Percentiles rank a stretch among this genome's conserved stretches.
Conservation (phyloP, 2,797 vertebrate species). For the Phyllotis vaccarum region DNA sequence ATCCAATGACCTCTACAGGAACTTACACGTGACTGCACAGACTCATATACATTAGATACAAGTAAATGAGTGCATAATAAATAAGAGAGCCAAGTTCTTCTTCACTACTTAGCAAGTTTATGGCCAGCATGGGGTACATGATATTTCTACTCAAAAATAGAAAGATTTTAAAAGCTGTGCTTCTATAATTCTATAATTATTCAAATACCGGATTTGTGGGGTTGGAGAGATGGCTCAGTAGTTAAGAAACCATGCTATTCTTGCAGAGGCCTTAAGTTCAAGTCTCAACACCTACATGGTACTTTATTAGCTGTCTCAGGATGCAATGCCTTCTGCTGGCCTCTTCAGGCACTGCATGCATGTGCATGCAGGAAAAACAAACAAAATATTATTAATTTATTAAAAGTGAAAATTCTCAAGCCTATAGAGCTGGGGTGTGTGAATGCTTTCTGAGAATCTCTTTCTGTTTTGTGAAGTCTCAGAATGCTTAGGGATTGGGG, state of each 20-base stretch:
- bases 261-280: not conserved
- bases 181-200: not conserved
- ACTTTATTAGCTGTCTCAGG: not conserved
- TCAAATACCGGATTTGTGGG: not conserved
- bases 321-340: not conserved
- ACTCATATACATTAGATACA: not conserved
- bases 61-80: not conserved
- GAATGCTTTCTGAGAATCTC: not conserved
- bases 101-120: not conserved
- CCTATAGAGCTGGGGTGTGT: not conserved
- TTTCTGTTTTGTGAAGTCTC: conserved; percentile 3
- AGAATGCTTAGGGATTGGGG: not conserved
- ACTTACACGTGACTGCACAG: not conserved
- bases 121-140: not conserved
- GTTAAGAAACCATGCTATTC: not conserved
- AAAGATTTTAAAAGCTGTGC: not conserved
- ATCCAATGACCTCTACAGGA: not conserved
- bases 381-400: not conserved
- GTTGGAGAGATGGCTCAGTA: not conserved
- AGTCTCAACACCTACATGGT: not conserved
- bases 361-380: not conserved
- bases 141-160: not conserved
- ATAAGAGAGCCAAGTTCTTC: not conserved
- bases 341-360: not conserved
- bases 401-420: not conserved